A percentile compares a stretch with the other conserved stretches of the same genome.
These are phyloP conservation scores for Heliconius hermathena DNA, from an alignment of 1,140 invertebrate genomes.

Conservation along the genomic window DNA sequence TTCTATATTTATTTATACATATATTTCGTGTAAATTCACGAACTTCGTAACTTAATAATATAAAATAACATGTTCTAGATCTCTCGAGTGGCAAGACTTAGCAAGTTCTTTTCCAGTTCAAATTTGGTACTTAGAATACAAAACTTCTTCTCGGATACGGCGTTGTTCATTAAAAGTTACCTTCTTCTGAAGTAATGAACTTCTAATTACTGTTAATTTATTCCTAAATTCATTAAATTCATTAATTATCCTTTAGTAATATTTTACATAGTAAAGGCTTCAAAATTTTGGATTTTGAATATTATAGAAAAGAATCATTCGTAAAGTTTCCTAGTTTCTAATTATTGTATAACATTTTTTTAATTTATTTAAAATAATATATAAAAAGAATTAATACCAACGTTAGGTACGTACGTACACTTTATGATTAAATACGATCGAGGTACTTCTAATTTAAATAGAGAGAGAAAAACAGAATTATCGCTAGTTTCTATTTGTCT, in stretches of 20 bases:
- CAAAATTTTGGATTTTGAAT: too few relatives aligned
- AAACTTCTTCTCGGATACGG: not conserved
- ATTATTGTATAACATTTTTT: too few relatives aligned
- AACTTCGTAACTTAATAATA: not conserved
- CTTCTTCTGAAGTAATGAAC: not conserved
- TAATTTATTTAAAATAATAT: too few relatives aligned
- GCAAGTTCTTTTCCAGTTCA: not conserved
- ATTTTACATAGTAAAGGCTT: not conserved
- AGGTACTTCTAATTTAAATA: too few relatives aligned
- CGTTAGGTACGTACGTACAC: too few relatives aligned
- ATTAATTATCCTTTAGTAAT: not conserved
- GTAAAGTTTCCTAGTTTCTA: too few relatives aligned
- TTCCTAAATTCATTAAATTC: conserved; percentile 1
- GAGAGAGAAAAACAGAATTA: not conserved
- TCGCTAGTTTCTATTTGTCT: not conserved
- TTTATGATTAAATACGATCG: too few relatives aligned
- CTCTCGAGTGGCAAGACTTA: conserved; percentile 1
- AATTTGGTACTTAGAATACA: conserved; percentile 2
- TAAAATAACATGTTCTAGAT: conserved; percentile 9
- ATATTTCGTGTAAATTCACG: not conserved
- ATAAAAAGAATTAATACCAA: too few relatives aligned
- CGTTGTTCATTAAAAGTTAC: conserved; percentile 5
- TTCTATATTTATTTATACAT: too few relatives aligned
- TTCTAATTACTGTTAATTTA: conserved; percentile 5
- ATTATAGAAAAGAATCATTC: too few relatives aligned